Evolutionary conservation across 2,888 invertebrate species (phyloP).

Genomic region (Nomada ferruginata): DNA sequence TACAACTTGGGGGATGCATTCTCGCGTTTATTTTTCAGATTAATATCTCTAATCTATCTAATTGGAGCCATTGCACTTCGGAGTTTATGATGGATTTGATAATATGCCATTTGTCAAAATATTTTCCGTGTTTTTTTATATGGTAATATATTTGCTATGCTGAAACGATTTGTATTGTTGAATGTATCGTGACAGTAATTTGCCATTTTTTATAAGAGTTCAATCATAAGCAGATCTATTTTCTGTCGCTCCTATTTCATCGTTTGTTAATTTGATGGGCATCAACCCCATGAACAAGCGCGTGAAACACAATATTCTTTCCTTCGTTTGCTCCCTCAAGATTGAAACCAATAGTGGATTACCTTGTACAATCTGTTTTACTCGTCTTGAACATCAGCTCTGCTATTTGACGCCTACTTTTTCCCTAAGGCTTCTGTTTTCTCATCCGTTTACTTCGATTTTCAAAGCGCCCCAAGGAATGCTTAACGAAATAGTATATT

Average conservation of each 20-base stretch:
- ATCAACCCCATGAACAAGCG: neutral
- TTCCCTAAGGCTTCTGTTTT: slow-evolving; percentile 51
- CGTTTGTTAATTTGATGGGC: slow-evolving; percentile 25
- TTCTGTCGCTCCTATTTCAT: neutral
- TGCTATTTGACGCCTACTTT: slow-evolving; percentile 47
- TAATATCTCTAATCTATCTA: no score
- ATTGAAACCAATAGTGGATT: slow-evolving; percentile 44
- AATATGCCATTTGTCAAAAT: no score
- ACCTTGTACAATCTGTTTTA: slow-evolving; percentile 27
- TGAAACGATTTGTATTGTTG: no score
- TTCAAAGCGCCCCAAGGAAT: slow-evolving; percentile 22
- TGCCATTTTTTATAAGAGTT: no score
- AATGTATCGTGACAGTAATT: no score
- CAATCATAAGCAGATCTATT: neutral
- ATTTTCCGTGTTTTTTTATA: no score
- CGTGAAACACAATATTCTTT: slow-evolving; percentile 14
- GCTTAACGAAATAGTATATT: slow-evolving; percentile 17
- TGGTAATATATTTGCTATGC: no score
- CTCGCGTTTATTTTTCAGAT: neutral
- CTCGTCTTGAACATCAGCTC: slow-evolving; percentile 19
- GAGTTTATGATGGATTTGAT: no score
- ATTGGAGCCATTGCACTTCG: no score
- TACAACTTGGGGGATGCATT: neutral
- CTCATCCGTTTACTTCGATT: slow-evolving; percentile 55
- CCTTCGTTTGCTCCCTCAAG: slow-evolving; percentile 37